These are phyloP conservation scores for Yasuhikotakia modesta DNA, from an alignment of 2,797 vertebrate genomes.

Conservation along the genomic window DNA sequence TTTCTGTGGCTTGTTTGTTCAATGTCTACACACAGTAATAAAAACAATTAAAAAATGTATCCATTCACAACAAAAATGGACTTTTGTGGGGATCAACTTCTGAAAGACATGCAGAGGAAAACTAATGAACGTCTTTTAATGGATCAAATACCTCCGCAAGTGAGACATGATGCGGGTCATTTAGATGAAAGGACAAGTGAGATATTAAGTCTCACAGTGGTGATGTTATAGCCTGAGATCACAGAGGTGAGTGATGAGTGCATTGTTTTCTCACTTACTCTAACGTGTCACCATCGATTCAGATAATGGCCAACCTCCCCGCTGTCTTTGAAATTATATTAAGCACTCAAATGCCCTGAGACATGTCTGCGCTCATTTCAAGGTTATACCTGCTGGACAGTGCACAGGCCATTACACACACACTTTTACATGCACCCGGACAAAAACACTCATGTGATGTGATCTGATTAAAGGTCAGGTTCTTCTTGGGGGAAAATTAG, in stretches of 20 bases:
- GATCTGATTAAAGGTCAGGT: conserved; percentile 49
- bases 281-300: conserved; percentile 63
- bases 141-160: not conserved
- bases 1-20: not conserved
- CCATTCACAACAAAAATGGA: not conserved
- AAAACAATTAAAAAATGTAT: not conserved
- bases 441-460: conserved; percentile 31
- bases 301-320: conserved; percentile 57
- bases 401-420: conserved; percentile 37
- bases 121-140: not conserved
- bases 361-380: conserved; percentile 50
- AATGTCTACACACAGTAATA: not conserved
- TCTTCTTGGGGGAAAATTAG: conserved; percentile 29
- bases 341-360: conserved; percentile 44
- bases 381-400: conserved; percentile 44
- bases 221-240: conserved; percentile 44
- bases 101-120: not conserved
- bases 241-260: conserved; percentile 28
- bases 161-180: not conserved
- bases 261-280: conserved; percentile 49
- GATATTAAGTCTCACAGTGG: conserved; percentile 46
- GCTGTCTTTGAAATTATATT: conserved; percentile 50
- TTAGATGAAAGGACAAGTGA: conserved; percentile 37
- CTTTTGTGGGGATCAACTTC: not conserved
- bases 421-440: conserved; percentile 19